Evolutionary conservation across 2,888 invertebrate genomes (phyloP), one percentile per base, ranked within the genome.

Genomic region (Caradrina kadenii): DNA sequence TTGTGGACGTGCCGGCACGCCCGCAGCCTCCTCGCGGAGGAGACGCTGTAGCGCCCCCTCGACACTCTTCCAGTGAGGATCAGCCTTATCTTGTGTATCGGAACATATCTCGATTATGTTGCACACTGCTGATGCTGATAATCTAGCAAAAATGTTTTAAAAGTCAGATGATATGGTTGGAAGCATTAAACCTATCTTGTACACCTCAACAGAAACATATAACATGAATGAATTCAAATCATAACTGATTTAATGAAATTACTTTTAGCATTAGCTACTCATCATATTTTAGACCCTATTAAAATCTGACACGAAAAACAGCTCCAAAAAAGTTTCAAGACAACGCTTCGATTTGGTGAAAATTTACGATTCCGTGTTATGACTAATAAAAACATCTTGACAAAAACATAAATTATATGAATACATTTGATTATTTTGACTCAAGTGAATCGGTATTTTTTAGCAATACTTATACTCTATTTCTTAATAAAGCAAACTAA

Each of bases 91-190:
- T 13, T 75, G 52, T 0, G 82, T 83, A 80, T 92, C 92, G 0
- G 93, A 88, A 76, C 94, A 94, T 49, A 96, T 82, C 74, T 90
- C 88, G 19, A 93, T 89, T 76, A 94, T 93, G 83, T 93, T 92
- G 50, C 91, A 83, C 2, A 95, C 72, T 0, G 93, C 93, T 21
- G 88, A 83, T 4, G 95, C 95, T 74, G 95, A 94, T 63, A 95
- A 79, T 67, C 95, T 95, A 84, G 0, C 53, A 13, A 22, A 39
- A 69, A 31, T 42, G 13, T 42, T 42, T 1, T n/a, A n/a, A n/a
- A 42, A 42, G 3, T 42, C 13, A 42, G 13, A 42, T 42, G 7
- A 13, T 3, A 26, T 26, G 35, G 35, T 35, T 35, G 35, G 8
- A 35, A n/a, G n/a, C n/a, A n/a, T n/a, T n/a, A n/a, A 45, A 45